These are phyloP conservation scores for Ennomos quercinarius DNA, from an alignment of 2,888 invertebrate genomes.

Conservation along the genomic window DNA sequence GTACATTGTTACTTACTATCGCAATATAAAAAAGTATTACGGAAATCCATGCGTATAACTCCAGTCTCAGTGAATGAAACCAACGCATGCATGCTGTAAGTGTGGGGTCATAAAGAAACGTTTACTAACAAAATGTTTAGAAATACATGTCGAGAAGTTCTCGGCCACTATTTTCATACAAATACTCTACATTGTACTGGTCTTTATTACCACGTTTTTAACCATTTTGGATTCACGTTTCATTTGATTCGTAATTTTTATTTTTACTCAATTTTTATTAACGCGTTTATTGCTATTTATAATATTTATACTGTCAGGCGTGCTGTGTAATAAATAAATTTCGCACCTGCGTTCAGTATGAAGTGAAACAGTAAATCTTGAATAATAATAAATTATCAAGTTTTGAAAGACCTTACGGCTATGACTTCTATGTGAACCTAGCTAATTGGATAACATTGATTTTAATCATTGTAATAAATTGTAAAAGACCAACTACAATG, in stretches of 20 bases:
- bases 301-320: conserved; percentile 41
- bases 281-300: conserved; percentile 38
- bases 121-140: conserved; percentile 25
- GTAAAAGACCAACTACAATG: too few relatives aligned
- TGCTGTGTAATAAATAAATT: conserved; percentile 41
- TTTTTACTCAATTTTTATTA: conserved; percentile 27
- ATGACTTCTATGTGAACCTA: too few relatives aligned
- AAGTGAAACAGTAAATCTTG: neutral
- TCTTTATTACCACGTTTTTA: conserved; percentile 19
- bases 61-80: conserved; percentile 25
- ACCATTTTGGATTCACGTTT: conserved; percentile 18
- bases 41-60: conserved; percentile 31
- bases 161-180: conserved; percentile 32
- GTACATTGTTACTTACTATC: conserved; percentile 24
- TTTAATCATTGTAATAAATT: too few relatives aligned
- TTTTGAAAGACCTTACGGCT: too few relatives aligned
- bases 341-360: conserved; percentile 25
- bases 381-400: too few relatives aligned
- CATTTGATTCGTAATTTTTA: conserved; percentile 13
- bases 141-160: conserved; percentile 27
- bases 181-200: conserved; percentile 24
- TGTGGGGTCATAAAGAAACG: conserved; percentile 30
- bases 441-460: too few relatives aligned
- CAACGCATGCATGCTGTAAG: conserved; percentile 29
- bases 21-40: conserved; percentile 29